Evolutionary conservation across 2,888 invertebrate species (phyloP), one percentile per base, ranked within the genome.

Genomic region (Craniophora ligustri): DNA sequence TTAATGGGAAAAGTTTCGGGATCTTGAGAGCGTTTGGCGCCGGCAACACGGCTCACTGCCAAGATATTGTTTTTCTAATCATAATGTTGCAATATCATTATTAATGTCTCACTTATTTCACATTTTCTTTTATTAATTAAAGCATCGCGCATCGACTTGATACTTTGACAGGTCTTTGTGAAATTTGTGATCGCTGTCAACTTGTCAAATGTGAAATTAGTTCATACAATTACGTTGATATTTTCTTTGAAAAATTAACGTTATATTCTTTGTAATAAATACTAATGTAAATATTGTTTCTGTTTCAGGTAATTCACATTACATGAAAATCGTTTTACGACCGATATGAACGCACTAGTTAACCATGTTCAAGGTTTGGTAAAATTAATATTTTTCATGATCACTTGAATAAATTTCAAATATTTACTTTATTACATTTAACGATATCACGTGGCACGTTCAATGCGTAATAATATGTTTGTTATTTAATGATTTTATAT

Each of bases 231-330:
- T 2, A 10, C 1, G 23, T n/a, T 26, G 0, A 26, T 26, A 26
- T n/a, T 26, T 23, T 10, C 23, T n/a, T n/a, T 1, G n/a, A 26
- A 26, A 2, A 26, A 1, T n/a, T n/a, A 10, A 26, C 10, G 26
- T 5, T 26, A 5, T 26, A n/a, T n/a, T 26, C n/a, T n/a, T n/a
- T n/a, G 4, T 26, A 26, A 36, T 31, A 8, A 31, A 39, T 1
- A 38, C n/a, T 63, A 40, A 58, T 13, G 23, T 10, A 32, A 49
- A 31, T 57, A 31, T 63, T 47, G 5, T 57, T 71, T 79, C 76
- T 85, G 82, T 90, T 88, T 74, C 89, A 89, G 89, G 89, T 89
- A 87, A 84, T 81, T 26, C n/a, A 26, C n/a, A n/a, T 26, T 67
- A 75, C 62, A 68, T 55, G 64, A 70, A 67, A 64, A 64, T 58